phyloP scores from a whole-genome alignment of 1,140 invertebrate species.

The Maconellicoccus hirsutus region DNA sequence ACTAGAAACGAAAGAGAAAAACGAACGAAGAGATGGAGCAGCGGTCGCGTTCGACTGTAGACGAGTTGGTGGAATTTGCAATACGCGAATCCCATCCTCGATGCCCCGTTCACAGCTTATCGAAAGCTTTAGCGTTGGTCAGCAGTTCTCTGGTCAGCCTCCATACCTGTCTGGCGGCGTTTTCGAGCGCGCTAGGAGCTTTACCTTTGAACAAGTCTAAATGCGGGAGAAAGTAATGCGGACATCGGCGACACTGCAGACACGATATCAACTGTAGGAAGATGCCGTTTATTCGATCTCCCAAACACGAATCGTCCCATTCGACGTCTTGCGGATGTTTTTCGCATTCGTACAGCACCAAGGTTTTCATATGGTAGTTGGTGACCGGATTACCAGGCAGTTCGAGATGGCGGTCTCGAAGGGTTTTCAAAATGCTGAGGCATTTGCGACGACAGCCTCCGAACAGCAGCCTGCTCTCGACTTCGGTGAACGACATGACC shows the following conservation, averaged over 20 bases:
- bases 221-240: constrained; percentile 88
- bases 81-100: too few relatives aligned
- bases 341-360: constrained; percentile 93
- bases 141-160: constrained; percentile 83
- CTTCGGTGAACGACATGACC: constrained; percentile 88
- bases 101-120: constrained; percentile 77
- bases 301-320: constrained; percentile 89
- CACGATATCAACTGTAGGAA: constrained; percentile 94
- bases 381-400: constrained; percentile 86
- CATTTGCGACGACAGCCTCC: constrained; percentile 79
- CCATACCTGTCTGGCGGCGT: constrained; percentile 95
- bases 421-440: constrained; percentile 84
- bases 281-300: constrained; percentile 92
- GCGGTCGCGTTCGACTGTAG: too few relatives aligned
- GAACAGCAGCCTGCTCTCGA: constrained; percentile 81
- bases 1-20: too few relatives aligned
- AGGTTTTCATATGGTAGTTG: constrained; percentile 88
- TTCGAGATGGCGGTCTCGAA: constrained; percentile 87
- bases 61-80: too few relatives aligned
- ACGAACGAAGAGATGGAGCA: too few relatives aligned
- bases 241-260: constrained; percentile 89
- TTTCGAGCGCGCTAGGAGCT: constrained; percentile 81
- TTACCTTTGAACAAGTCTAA: constrained; percentile 91
- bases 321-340: constrained; percentile 91
- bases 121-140: constrained; percentile 83